These are phyloP conservation scores for Salvelinus sp. DNA, from an alignment of 2,113 vertebrate species.

Conservation along the genomic window DNA sequence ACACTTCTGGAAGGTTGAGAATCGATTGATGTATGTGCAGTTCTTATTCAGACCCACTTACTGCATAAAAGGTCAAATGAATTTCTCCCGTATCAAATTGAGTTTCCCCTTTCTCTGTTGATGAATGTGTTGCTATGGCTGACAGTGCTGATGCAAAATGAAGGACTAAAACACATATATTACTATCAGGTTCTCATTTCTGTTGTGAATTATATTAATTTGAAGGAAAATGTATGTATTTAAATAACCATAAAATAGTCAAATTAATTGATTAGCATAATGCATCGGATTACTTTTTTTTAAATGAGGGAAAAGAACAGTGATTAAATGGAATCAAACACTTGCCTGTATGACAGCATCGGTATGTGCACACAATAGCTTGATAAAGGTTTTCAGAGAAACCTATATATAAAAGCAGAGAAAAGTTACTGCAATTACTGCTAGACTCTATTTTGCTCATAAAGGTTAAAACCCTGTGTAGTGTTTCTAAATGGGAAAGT, in stretches of 20 bases:
- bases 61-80: constrained; percentile 64
- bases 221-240: not conserved
- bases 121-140: constrained; percentile 45
- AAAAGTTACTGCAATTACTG: not conserved
- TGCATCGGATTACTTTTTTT: not conserved
- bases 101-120: constrained; percentile 43
- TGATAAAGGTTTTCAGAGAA: not conserved
- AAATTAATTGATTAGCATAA: not conserved
- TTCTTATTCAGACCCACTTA: constrained; percentile 58
- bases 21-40: constrained; percentile 53
- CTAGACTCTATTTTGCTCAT: not conserved
- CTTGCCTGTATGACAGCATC: not conserved
- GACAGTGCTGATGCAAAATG: not conserved
- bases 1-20: constrained; percentile 25
- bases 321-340: not conserved
- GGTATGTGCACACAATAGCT: too few species aligned
- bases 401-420: not conserved
- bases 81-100: constrained; percentile 54
- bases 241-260: not conserved
- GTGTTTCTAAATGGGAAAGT: not conserved
- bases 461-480: not conserved
- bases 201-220: not conserved
- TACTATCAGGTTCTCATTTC: constrained; percentile 23
- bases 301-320: not conserved
- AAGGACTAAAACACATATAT: not conserved